Conservation (phyloP, 2,797 vertebrate species). For the Enteromius trimaculatus region DNA sequence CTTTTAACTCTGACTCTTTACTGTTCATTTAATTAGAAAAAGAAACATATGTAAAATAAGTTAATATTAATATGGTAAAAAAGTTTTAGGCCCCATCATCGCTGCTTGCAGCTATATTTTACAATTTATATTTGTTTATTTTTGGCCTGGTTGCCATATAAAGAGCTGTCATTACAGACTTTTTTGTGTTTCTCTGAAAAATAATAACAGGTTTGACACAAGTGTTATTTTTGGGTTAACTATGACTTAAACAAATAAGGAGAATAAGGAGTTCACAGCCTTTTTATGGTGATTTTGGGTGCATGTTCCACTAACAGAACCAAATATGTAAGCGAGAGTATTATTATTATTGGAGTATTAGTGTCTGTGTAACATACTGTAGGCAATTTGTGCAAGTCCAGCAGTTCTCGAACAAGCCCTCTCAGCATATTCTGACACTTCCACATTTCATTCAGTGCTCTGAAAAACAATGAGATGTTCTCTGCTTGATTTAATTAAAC, state of each 20-base stretch:
- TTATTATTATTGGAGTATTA: background rate
- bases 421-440: slow-evolving; percentile 99
- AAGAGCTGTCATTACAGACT: background rate
- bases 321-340: background rate
- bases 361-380: slow-evolving; percentile 76
- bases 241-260: background rate
- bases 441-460: slow-evolving; percentile 99
- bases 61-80: no score
- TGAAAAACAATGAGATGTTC: slow-evolving; percentile 62
- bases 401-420: slow-evolving; percentile 92
- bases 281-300: background rate
- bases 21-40: no score
- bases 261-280: background rate
- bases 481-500: background rate
- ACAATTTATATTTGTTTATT: no score
- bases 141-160: background rate
- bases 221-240: background rate
- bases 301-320: background rate
- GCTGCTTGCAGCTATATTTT: no score
- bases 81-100: no score
- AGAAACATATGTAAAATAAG: no score
- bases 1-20: no score
- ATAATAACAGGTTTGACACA: background rate
- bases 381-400: slow-evolving; percentile 96
- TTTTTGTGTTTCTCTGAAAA: background rate